Evolutionary conservation across 2,888 invertebrate species (phyloP), one percentile per base, ranked within the genome.

Genomic region (Vannuccia rotundouncinata): DNA sequence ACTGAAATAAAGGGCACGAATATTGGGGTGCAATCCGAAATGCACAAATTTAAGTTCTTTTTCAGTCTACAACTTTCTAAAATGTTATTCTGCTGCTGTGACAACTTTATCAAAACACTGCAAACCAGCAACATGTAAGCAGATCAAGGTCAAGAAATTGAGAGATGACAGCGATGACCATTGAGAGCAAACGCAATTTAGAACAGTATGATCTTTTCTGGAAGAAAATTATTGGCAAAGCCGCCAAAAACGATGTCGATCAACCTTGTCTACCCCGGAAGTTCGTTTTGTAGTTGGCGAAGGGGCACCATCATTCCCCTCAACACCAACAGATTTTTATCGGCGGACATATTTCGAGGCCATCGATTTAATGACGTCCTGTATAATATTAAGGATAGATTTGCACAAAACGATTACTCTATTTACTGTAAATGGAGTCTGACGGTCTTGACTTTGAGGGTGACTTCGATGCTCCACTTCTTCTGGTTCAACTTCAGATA

Each of bases 361-460:
- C 66, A 66, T 66, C 22, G 25, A 66, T 66, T 66, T 66, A 66
- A 66, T 66, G 66, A 66, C 22, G 66, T 66, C 22, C 66, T 66
- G 66, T 22, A 13, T 66, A 66, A 66, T 17, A 2, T 22, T 66
- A 66, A n/a, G n/a, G n/a, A n/a, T 45, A 22, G 66, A 2, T 66
- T 66, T 66, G 66, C 66, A 66, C 66, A 66, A 66, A 66, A 66
- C 22, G 66, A 66, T 66, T 66, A 66, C 66, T 66, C 66, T 66
- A 22, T 66, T 66, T 66, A 66, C 66, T 66, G 66, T 66, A 66
- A 66, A 66, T 66, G 66, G 17, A 13, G 66, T 66, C 66, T 66
- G 66, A 66, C 66, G 22, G 10, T 27, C 22, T 17, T 66, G 66
- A 66, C 66, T 66, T 66, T 5, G 22, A 13, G 45, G 45, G 45